Base-by-base conservation (phyloP, 2,888 invertebrate genomes). In the Laothoe populi region DNA sequence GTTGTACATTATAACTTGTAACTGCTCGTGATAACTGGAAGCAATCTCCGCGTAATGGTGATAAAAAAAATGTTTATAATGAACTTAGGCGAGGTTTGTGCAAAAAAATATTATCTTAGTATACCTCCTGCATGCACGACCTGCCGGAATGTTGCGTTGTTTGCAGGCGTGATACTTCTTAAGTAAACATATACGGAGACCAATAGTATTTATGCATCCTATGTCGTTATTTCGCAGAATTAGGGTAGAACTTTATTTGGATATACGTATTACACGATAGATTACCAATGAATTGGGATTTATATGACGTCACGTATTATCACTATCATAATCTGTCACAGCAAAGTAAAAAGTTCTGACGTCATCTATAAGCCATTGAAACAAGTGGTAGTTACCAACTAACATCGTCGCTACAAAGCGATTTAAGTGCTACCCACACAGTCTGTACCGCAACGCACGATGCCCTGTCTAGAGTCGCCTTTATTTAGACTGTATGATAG, bases 21-120 rank as follows among this genome's bases (percentile, higher is more conserved):
- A 63, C 59, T 45, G 48, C 21, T 57, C 57, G 63, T 61, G 62
- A 63, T 63, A 63, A 57, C 48, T 35, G 31, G 53, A 53, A 53
- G 53, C 31, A 31, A 53, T 42, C 44, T 24, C 26, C 13, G 16
- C 10, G 31, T 31, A 53, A 35, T 45, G 26, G 31, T 26, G 44
- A 31, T 62, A 31, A 11, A 38, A 38, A 38, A 38, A 10, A 38
- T 38, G 31, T 53, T 35, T 11, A 31, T 21, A 11, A 35, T 16
- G 49, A 11, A 35, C 26, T 10, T 19, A 19, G 31, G 19, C 53
- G 53, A 19, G 19, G 31, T 35, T 53, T 53, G 35, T 53, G 53
- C 53, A 35, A 31, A 35, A 0, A 19, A 19, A 1, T 44, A 49
- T 31, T 19, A 53, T 53, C 2, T 7, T 8, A 4, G 49, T 16